Evolutionary conservation across 2,888 invertebrate species (phyloP), one percentile per base, ranked within the genome.

Genomic region (Polydrusus tereticollis): DNA sequence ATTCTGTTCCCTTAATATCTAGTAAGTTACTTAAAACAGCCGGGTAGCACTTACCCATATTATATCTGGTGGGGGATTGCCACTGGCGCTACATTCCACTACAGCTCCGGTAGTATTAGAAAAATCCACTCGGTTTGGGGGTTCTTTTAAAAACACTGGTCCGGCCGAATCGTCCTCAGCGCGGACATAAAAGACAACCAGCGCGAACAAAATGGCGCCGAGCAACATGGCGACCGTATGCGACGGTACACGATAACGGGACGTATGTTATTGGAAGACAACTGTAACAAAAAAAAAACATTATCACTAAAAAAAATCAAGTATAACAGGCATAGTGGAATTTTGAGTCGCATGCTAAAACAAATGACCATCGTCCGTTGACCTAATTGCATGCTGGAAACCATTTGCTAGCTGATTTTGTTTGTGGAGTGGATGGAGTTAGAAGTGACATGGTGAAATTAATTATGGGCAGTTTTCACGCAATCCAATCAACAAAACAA

Each of bases 61-160:
- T 78, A 97, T 94, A 85, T 95, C 94, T 66, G 97, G 96, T 77
- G 93, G 90, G 20, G 97, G 97, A 80, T 93, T 94, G 77, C 96
- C 97, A 81, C 94, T 90, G 12, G 96, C 95, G 78, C 95, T 93
- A 85, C 97, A 98, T 85, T 96, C 96, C 73, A 97, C 94, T 80
- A 94, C 93, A 73, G 96, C 94, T 81, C 97, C 97, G 70, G 95
- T 95, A 78, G 96, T 96, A 86, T 97, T 97, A 78, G 96, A 96
- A 87, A 97, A 97, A 86, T 96, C 96, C 78, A 97, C 92, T 80
- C 95, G 91, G 86, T 95, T 95, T 75, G 94, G 93, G 66, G 97
- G 97, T 88, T 97, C 96, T 81, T 94, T 94, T 81, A 95, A 91
- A 86, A 97, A 97, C 77, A 96, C 94, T 38, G 97, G 97, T 79